These are phyloP conservation scores for Lasioglossum morio DNA, from an alignment of 2,888 invertebrate species.

Conservation along the genomic window DNA sequence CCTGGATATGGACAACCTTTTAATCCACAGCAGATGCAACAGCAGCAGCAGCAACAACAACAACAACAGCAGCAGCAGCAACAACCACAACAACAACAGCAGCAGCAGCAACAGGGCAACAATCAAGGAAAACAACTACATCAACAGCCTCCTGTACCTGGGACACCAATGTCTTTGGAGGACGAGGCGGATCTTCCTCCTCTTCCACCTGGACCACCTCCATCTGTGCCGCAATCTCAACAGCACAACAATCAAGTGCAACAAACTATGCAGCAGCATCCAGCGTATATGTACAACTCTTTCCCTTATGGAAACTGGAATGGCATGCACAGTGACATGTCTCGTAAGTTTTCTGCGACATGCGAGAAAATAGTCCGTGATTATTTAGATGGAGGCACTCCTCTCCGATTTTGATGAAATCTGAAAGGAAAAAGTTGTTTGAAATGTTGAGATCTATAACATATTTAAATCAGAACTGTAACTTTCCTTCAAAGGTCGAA, in stretches of 20 bases:
- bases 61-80: constrained; percentile 69
- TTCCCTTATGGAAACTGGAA: constrained; percentile 80
- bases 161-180: constrained; percentile 85
- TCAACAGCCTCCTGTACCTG: constrained; percentile 82
- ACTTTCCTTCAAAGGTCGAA: too few species aligned
- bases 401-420: too few species aligned
- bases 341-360: constrained; percentile 73
- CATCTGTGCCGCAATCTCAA: constrained; percentile 78
- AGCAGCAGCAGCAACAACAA: constrained; percentile 66
- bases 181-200: constrained; percentile 86
- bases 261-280: constrained; percentile 78
- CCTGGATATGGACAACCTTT: constrained; percentile 80
- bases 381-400: too few species aligned
- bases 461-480: too few species aligned
- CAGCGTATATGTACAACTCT: constrained; percentile 77
- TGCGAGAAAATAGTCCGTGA: not conserved
- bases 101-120: constrained; percentile 75
- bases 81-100: constrained; percentile 72
- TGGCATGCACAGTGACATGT: constrained; percentile 77
- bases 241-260: constrained; percentile 73
- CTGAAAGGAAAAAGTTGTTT: too few species aligned
- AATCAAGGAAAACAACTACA: constrained; percentile 77
- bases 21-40: constrained; percentile 79
- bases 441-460: too few species aligned
- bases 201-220: constrained; percentile 87